A percentile compares a stretch with the other conserved stretches of the same genome.
phyloP scores from a whole-genome alignment of 2,888 invertebrate genomes.

The Aleiodes testaceus region DNA sequence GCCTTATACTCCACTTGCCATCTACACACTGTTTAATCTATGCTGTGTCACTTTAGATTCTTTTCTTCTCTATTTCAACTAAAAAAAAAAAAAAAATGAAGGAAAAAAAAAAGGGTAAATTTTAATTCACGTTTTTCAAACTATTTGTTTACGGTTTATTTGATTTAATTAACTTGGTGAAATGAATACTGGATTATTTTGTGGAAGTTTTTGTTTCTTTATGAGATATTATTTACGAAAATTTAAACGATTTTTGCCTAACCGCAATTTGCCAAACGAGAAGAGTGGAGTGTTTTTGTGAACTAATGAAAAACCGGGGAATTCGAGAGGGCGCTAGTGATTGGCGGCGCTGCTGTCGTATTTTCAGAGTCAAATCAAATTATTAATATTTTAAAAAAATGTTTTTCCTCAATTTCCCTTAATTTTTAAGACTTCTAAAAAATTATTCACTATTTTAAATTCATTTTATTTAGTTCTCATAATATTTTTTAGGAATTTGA shows the following conservation, averaged over 20 bases:
- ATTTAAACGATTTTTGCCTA: constrained; percentile 23
- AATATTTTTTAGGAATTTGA: no score
- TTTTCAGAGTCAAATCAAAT: background rate
- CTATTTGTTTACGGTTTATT: background rate
- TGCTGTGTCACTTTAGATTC: background rate
- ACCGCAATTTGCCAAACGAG: constrained; percentile 27
- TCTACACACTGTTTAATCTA: constrained; percentile 38
- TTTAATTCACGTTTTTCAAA: background rate
- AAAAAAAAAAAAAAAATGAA: background rate
- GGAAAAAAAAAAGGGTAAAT: background rate
- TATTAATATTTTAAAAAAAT: background rate
- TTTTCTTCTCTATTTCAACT: background rate
- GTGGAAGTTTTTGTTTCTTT: background rate
- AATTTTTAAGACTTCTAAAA: no score
- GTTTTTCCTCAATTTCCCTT: background rate
- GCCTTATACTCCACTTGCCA: constrained; percentile 55
- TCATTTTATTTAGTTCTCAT: no score
- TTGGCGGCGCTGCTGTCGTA: background rate
- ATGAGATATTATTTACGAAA: background rate
- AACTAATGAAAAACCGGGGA: background rate
- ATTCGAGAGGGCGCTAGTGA: background rate
- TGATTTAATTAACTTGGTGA: background rate
- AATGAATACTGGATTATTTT: background rate
- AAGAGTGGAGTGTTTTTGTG: constrained; percentile 27
- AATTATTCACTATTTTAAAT: no score